phyloP scores from a whole-genome alignment of 2,888 invertebrate genomes.

The Pollenia griseotomentosa region DNA sequence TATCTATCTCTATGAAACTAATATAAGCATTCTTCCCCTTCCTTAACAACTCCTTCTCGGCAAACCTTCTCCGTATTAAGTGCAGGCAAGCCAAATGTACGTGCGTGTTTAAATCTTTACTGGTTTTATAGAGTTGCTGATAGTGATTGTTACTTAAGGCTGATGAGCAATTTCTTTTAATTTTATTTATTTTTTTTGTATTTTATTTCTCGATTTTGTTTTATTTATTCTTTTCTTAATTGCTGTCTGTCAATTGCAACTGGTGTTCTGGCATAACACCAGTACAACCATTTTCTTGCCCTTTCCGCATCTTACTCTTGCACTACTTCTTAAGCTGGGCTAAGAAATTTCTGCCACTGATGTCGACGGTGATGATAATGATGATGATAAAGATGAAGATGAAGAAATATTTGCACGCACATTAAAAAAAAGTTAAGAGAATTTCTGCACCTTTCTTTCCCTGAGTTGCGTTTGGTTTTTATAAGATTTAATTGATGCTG shows the following conservation, averaged over 20 bases:
- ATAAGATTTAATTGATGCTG: constrained; percentile 63
- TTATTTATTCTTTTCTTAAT: constrained; percentile 47
- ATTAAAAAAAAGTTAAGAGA: constrained; percentile 1
- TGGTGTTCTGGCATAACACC: constrained; percentile 32
- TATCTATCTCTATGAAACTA: too few relatives aligned
- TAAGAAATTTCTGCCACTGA: constrained; percentile 19
- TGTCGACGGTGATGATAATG: neutral
- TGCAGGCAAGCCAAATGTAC: neutral
- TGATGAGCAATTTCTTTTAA: constrained; percentile 46
- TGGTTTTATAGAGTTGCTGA: constrained; percentile 40
- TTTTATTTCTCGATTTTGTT: constrained; percentile 1
- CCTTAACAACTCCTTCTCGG: neutral
- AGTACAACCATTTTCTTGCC: neutral
- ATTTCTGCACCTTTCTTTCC: neutral
- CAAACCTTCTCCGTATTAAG: neutral
- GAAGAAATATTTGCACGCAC: constrained; percentile 46
- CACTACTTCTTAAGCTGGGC: neutral
- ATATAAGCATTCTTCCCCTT: neutral
- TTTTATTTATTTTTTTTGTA: constrained; percentile 16
- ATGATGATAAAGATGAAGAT: constrained; percentile 39
- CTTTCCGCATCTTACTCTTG: neutral
- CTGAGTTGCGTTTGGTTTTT: neutral
- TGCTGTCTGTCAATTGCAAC: constrained; percentile 69
- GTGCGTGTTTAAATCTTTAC: constrained; percentile 44
- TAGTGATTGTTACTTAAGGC: constrained; percentile 60